Conservation (phyloP, 2,113 vertebrate genomes). For the Meles meles region DNA sequence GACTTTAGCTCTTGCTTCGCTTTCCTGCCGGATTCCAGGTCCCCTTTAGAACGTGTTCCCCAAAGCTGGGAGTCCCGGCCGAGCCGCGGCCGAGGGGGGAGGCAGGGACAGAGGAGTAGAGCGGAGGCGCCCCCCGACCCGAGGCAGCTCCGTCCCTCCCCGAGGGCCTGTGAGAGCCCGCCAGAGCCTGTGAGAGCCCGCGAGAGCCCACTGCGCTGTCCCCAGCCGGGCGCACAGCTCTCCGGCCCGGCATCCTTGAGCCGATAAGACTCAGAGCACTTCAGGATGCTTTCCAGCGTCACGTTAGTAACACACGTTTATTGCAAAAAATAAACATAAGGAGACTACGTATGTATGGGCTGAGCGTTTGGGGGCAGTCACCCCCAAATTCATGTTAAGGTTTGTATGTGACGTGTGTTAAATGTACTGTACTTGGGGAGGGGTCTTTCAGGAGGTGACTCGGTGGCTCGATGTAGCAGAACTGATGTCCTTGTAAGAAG, state of each 20-base stretch:
- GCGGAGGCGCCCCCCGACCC: rapidly evolving
- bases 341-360: not conserved
- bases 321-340: not conserved
- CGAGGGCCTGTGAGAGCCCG: not conserved
- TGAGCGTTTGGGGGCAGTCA: not conserved
- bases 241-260: rapidly evolving
- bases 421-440: no score
- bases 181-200: no score
- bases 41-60: not conserved
- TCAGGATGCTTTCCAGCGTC: not conserved
- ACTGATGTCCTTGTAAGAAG: not conserved
- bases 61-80: not conserved
- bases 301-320: rapidly evolving
- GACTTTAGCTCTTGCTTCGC: rapidly evolving
- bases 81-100: not conserved
- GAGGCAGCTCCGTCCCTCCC: rapidly evolving
- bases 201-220: not conserved
- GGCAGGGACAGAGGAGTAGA: not conserved
- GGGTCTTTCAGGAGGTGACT: not conserved
- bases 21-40: not conserved
- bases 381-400: not conserved
- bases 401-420: not conserved
- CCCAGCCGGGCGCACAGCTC: rapidly evolving
- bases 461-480: not conserved
- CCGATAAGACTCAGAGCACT: rapidly evolving